These are phyloP conservation scores for Parazoanthus darwini DNA, from an alignment of 92 coral and sea anemone genomes.

Conservation along the genomic window DNA sequence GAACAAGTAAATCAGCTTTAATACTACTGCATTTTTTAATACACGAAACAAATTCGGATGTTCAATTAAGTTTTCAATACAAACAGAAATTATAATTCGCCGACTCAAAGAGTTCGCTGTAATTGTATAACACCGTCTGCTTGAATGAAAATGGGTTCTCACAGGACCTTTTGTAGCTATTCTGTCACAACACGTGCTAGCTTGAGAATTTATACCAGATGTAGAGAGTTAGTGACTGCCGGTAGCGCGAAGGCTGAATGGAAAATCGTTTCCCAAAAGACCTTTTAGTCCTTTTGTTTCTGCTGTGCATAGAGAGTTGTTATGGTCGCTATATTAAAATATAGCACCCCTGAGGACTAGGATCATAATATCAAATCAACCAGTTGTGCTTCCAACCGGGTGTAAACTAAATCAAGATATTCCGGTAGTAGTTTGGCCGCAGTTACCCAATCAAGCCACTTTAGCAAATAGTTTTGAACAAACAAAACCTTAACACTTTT, in stretches of 20 bases:
- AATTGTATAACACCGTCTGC: background rate
- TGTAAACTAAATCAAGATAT: background rate
- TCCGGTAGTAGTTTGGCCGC: background rate
- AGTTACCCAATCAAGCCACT: no score
- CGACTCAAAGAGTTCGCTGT: background rate
- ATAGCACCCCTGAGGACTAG: conserved; percentile 22
- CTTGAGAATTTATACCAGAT: conserved; percentile 38
- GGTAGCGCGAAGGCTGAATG: conserved; percentile 29
- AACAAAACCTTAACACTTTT: no score
- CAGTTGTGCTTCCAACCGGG: conserved; percentile 14
- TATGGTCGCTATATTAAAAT: background rate
- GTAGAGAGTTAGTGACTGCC: conserved; percentile 38
- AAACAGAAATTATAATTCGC: background rate
- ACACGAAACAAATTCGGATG: background rate
- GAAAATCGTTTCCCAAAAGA: conserved; percentile 23
- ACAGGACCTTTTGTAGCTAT: conserved; percentile 18
- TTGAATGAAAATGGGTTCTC: conserved; percentile 2
- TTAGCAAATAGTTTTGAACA: background rate
- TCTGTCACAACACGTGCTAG: conserved; percentile 30
- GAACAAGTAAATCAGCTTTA: background rate
- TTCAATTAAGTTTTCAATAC: background rate
- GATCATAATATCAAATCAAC: background rate
- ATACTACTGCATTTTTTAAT: background rate
- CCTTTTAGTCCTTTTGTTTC: conserved; percentile 15
- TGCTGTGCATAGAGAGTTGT: conserved; percentile 41